phyloP scores from a whole-genome alignment of 2,888 invertebrate species.

The Lasius fuliginosus region DNA sequence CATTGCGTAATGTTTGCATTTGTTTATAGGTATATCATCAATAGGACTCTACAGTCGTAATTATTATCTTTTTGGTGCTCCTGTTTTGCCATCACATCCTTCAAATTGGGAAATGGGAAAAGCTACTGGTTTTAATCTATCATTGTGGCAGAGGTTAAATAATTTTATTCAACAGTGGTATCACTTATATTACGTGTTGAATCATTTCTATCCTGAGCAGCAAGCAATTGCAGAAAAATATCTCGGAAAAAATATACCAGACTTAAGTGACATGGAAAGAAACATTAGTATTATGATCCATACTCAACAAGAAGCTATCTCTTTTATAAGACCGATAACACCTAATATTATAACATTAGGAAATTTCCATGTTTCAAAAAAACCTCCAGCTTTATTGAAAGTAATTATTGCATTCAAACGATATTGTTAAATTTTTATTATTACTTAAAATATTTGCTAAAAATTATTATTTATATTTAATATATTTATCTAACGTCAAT shows the following conservation, averaged over 20 bases:
- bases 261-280: slow-evolving; percentile 57
- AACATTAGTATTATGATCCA: slow-evolving; percentile 68
- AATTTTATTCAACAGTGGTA: slow-evolving; percentile 59
- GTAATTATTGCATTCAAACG: slow-evolving; percentile 16
- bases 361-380: slow-evolving; percentile 59
- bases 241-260: slow-evolving; percentile 66
- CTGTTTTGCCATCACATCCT: slow-evolving; percentile 68
- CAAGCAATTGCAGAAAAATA: slow-evolving; percentile 65
- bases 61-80: slow-evolving; percentile 63
- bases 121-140: slow-evolving; percentile 51
- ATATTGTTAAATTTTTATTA: neutral
- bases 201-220: slow-evolving; percentile 50
- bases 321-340: slow-evolving; percentile 53
- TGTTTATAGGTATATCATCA: slow-evolving; percentile 59
- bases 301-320: slow-evolving; percentile 59
- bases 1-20: neutral
- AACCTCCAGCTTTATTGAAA: slow-evolving; percentile 49
- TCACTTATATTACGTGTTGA: slow-evolving; percentile 41
- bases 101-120: slow-evolving; percentile 69
- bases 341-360: slow-evolving; percentile 61
- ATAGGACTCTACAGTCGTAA: neutral
- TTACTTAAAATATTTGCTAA: neutral
- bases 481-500: neutral
- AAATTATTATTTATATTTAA: neutral
- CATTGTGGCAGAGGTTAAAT: slow-evolving; percentile 64